Evolutionary conservation across 2,797 vertebrate genomes (phyloP).

Genomic region (Myripristis jacobus): DNA sequence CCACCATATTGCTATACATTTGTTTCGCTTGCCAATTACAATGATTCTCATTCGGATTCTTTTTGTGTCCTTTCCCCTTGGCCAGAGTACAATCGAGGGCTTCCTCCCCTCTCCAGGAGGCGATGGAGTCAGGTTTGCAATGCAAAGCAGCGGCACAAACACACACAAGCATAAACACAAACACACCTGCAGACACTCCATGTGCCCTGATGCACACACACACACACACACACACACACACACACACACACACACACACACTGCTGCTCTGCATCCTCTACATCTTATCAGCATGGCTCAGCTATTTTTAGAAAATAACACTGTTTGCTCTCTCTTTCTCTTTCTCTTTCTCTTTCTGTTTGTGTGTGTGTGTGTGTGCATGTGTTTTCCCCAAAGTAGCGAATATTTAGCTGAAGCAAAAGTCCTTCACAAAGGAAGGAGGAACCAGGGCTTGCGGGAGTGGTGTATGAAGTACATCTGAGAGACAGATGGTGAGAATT

Average conservation of each 20-base stretch:
- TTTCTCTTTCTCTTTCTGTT: too few species aligned
- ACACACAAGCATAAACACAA: background rate
- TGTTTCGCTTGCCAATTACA: too few species aligned
- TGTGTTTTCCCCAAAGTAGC: conserved; percentile 40
- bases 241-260: background rate
- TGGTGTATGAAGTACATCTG: conserved; percentile 57
- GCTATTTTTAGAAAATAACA: conserved; percentile 54
- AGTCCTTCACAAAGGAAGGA: conserved; percentile 61
- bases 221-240: background rate
- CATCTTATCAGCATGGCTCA: conserved; percentile 10
- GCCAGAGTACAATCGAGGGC: background rate
- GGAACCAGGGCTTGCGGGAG: conserved; percentile 44
- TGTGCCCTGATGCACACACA: background rate
- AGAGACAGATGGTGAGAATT: conserved; percentile 68
- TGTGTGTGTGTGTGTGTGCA: too few species aligned
- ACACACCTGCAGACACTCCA: conserved; percentile 3
- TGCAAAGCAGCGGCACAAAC: background rate
- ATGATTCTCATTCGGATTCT: background rate
- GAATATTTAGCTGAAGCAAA: conserved; percentile 55
- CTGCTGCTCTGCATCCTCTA: background rate
- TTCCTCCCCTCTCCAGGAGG: background rate
- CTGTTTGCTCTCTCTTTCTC: conserved; percentile 6
- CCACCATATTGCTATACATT: too few species aligned
- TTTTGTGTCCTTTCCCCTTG: background rate
- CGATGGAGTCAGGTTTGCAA: background rate